A percentile compares a stretch with the other conserved stretches of the same genome.
Conservation (phyloP, 2,797 vertebrate species). For the Dicrostonyx torquatus region DNA sequence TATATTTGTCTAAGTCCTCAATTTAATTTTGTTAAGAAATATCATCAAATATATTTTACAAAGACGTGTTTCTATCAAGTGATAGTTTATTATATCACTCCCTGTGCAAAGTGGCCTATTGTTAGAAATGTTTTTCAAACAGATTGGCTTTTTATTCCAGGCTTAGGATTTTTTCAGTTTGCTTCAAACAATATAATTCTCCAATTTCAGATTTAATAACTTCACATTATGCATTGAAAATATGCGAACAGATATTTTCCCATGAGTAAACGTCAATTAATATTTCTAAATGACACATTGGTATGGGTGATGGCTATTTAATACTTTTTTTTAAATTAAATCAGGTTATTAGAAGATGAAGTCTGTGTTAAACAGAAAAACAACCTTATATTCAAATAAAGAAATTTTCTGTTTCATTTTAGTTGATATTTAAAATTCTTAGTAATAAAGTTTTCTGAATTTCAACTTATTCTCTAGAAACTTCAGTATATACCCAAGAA, state of each 20-base stretch:
- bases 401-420: not conserved
- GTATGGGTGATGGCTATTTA: not conserved
- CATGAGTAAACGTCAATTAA: not conserved
- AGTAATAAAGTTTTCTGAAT: not conserved
- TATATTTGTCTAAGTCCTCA: not conserved
- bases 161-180: not conserved
- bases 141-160: not conserved
- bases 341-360: not conserved
- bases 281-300: not conserved
- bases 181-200: not conserved
- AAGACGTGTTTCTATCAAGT: not conserved
- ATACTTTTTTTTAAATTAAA: not conserved
- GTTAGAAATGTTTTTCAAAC: not conserved
- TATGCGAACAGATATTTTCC: not conserved
- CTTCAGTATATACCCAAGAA: not conserved
- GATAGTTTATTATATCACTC: not conserved
- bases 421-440: not conserved
- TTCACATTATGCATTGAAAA: not conserved
- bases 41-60: not conserved
- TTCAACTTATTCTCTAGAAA: constrained; percentile 35
- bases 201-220: not conserved
- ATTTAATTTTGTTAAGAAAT: not conserved
- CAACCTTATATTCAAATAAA: not conserved
- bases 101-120: not conserved
- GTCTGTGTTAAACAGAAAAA: not conserved